phyloP scores from a whole-genome alignment of 2,113 vertebrate species.

The Dermatemys mawii region DNA sequence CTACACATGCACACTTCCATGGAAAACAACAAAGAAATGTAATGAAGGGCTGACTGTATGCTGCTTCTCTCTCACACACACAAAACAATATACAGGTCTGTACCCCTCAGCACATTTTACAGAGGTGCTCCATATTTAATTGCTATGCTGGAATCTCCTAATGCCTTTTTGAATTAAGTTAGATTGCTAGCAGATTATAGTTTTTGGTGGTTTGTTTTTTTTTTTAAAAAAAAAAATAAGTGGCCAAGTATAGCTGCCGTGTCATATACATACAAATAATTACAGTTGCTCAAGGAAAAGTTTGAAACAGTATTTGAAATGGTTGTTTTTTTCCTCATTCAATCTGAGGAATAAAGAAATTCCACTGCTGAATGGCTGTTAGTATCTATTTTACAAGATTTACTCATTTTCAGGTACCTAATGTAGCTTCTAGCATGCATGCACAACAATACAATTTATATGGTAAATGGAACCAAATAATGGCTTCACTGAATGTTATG shows the following conservation, averaged over 20 bases:
- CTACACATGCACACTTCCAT: slow-evolving; percentile 56
- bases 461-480: slow-evolving; percentile 90
- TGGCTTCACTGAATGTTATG: slow-evolving; percentile 88
- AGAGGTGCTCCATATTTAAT: slow-evolving; percentile 40
- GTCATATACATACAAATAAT: slow-evolving; percentile 62
- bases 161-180: slow-evolving; percentile 62
- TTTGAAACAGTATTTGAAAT: slow-evolving; percentile 50
- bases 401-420: slow-evolving; percentile 86
- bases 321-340: slow-evolving; percentile 54
- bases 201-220: not conserved
- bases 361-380: slow-evolving; percentile 75
- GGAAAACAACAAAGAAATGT: slow-evolving; percentile 69
- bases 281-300: slow-evolving; percentile 61
- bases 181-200: slow-evolving; percentile 23
- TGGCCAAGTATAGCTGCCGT: slow-evolving; percentile 16
- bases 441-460: slow-evolving; percentile 90
- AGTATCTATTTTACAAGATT: slow-evolving; percentile 86
- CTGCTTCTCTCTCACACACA: too few species aligned
- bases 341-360: slow-evolving; percentile 66
- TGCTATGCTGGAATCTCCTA: slow-evolving; percentile 41
- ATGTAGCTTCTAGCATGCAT: slow-evolving; percentile 85
- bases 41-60: slow-evolving; percentile 32
- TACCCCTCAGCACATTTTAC: slow-evolving; percentile 51
- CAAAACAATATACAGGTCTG: slow-evolving; percentile 24
- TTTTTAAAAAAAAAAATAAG: slow-evolving; percentile 21